Evolutionary conservation across 2,113 vertebrate species (phyloP).

Genomic region (Myotis lucifugus): DNA sequence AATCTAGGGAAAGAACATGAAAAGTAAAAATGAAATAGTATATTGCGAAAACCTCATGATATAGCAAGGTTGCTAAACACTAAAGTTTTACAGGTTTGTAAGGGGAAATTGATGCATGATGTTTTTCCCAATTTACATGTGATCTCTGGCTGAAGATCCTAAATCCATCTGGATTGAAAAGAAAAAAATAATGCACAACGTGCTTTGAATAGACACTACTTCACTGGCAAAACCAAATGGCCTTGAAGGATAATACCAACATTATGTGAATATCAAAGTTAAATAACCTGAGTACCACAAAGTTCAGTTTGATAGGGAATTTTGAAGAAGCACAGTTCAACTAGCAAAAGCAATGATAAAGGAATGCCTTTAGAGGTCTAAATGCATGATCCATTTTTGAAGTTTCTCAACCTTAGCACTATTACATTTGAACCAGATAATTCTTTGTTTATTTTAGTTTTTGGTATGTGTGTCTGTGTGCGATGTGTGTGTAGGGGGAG

Average conservation of each 20-base stretch:
- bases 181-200: not conserved
- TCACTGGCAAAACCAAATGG: not conserved
- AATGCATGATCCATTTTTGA: not conserved
- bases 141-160: not conserved
- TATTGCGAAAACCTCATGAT: not conserved
- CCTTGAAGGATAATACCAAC: not conserved
- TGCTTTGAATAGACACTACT: not conserved
- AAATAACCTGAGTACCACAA: not conserved
- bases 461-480: too few relatives aligned
- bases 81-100: not conserved
- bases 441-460: not conserved
- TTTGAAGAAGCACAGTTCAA: not conserved
- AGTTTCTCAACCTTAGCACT: not conserved
- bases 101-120: not conserved
- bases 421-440: not conserved
- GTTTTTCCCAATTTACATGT: not conserved
- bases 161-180: not conserved
- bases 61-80: not conserved
- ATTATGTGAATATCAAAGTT: not conserved
- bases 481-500: too few relatives aligned
- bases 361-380: not conserved
- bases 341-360: not conserved
- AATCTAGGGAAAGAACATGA: not conserved
- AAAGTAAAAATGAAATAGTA: conserved; percentile 1
- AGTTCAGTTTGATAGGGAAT: conserved; percentile 41